Conservation (phyloP, 2,888 invertebrate genomes). For the Terebella lapidaria region DNA sequence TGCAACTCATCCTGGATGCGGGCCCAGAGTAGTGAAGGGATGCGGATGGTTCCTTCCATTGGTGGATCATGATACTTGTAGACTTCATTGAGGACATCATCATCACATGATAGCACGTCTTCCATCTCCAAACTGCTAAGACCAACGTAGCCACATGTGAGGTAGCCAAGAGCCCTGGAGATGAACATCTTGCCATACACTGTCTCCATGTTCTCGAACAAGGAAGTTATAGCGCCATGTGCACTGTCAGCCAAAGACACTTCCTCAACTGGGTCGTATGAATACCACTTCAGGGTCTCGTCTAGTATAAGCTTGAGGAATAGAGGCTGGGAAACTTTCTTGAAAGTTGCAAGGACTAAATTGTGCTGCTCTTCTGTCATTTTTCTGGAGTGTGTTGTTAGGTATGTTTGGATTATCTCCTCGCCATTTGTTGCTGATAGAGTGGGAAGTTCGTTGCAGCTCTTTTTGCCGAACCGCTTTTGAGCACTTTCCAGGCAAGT, state of each 20-base stretch:
- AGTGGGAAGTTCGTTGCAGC: slow-evolving; percentile 11
- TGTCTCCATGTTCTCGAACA: slow-evolving; percentile 24
- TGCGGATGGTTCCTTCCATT: slow-evolving; percentile 22
- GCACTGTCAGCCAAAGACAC: slow-evolving; percentile 11
- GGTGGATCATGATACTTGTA: slow-evolving; percentile 31
- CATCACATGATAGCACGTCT: slow-evolving; percentile 27
- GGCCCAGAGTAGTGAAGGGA: slow-evolving; percentile 34
- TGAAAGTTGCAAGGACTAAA: slow-evolving; percentile 17
- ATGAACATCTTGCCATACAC: slow-evolving; percentile 25
- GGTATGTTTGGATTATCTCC: slow-evolving; percentile 16
- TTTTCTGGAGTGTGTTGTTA: slow-evolving; percentile 7
- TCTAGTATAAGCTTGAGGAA: slow-evolving; percentile 29
- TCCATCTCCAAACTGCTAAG: slow-evolving; percentile 27
- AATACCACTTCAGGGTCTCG: slow-evolving; percentile 22
- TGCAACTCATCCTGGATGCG: slow-evolving; percentile 27
- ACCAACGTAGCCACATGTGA: slow-evolving; percentile 26
- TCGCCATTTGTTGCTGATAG: slow-evolving; percentile 15
- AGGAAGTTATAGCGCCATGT: slow-evolving; percentile 19
- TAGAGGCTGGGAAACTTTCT: slow-evolving; percentile 20
- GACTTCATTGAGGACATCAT: slow-evolving; percentile 28
- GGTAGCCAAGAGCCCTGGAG: slow-evolving; percentile 23
- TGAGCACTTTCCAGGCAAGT: slow-evolving; percentile 11
- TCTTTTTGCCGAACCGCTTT: not conserved
- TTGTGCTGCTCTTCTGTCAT: slow-evolving; percentile 18
- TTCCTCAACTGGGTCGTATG: slow-evolving; percentile 13